Evolutionary conservation across 2,888 invertebrate genomes (phyloP).

Genomic region (Rhyacophila evoluta): DNA sequence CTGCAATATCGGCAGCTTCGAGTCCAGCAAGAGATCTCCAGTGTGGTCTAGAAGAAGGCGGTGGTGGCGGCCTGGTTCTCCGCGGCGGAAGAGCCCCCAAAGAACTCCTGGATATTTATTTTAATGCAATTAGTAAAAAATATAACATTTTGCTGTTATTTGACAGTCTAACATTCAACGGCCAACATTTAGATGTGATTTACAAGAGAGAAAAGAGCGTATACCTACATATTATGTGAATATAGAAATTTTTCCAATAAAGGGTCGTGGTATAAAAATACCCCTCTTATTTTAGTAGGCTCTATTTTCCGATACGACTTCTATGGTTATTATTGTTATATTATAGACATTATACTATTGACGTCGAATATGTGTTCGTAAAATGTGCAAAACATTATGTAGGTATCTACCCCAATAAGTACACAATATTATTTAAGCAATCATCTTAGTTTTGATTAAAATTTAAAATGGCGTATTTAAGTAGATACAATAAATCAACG

Average conservation of each 20-base stretch:
- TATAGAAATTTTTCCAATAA: background rate
- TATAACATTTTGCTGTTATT: background rate
- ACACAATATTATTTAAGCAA: too few relatives aligned
- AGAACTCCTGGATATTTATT: conserved; percentile 40
- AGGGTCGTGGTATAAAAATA: background rate
- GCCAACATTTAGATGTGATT: conserved; percentile 4
- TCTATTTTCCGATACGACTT: too few relatives aligned
- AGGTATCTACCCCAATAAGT: too few relatives aligned
- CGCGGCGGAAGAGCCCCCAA: conserved; percentile 50
- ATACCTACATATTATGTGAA: background rate
- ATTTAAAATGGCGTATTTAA: too few relatives aligned
- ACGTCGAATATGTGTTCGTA: too few relatives aligned
- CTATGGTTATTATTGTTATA: too few relatives aligned
- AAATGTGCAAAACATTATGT: too few relatives aligned
- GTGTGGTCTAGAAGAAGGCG: conserved; percentile 37
- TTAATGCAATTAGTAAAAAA: background rate
- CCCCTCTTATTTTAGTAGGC: too few relatives aligned
- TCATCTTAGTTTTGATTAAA: too few relatives aligned
- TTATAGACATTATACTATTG: too few relatives aligned
- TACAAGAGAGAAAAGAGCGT: conserved; percentile 16
- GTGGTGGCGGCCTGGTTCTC: conserved; percentile 40
- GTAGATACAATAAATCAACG: too few relatives aligned
- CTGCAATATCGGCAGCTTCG: conserved; percentile 51
- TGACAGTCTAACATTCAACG: conserved; percentile 25
- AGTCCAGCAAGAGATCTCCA: conserved; percentile 52